Percentiles rank a stretch among this genome's conserved stretches.
phyloP scores from a whole-genome alignment of 1,140 invertebrate genomes.

The Brevipalpus yothersi region DNA sequence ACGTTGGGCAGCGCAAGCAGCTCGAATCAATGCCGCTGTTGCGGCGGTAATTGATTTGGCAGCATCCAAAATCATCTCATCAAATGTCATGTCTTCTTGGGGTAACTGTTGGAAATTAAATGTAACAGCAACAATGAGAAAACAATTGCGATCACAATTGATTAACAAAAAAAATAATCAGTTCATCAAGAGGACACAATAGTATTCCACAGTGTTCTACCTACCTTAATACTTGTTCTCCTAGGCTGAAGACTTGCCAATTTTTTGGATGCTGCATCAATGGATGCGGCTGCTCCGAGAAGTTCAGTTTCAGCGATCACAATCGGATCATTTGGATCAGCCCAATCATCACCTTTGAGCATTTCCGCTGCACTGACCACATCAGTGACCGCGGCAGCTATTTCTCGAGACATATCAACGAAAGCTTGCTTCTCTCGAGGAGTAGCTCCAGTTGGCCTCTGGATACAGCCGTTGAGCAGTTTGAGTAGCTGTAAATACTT shows the following conservation, averaged over 20 bases:
- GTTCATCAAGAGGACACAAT: neutral
- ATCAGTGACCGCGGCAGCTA: conserved; percentile 70
- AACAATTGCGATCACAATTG: too few relatives aligned
- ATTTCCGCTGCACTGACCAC: conserved; percentile 65
- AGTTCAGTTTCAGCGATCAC: conserved; percentile 95
- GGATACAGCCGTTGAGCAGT: conserved; percentile 42
- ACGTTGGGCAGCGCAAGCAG: conserved; percentile 78
- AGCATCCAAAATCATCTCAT: conserved; percentile 95
- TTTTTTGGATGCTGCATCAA: conserved; percentile 91
- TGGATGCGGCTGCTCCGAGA: conserved; percentile 84
- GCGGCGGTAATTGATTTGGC: conserved; percentile 92
- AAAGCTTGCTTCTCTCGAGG: conserved; percentile 33
- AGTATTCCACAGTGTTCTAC: neutral
- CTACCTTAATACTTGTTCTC: conserved; percentile 19
- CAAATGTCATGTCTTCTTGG: conserved; percentile 82
- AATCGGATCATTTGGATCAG: conserved; percentile 85
- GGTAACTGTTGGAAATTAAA: conserved; percentile 17
- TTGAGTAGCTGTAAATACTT: conserved; percentile 66
- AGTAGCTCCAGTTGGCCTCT: conserved; percentile 16
- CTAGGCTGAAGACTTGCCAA: conserved; percentile 67
- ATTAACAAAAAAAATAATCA: neutral
- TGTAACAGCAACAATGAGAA: neutral
- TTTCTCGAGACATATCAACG: conserved; percentile 42
- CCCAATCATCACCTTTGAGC: conserved; percentile 63
- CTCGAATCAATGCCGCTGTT: conserved; percentile 81